Evolutionary conservation across 2,888 invertebrate genomes (phyloP).

Genomic region (Exocentrus adspersus): DNA sequence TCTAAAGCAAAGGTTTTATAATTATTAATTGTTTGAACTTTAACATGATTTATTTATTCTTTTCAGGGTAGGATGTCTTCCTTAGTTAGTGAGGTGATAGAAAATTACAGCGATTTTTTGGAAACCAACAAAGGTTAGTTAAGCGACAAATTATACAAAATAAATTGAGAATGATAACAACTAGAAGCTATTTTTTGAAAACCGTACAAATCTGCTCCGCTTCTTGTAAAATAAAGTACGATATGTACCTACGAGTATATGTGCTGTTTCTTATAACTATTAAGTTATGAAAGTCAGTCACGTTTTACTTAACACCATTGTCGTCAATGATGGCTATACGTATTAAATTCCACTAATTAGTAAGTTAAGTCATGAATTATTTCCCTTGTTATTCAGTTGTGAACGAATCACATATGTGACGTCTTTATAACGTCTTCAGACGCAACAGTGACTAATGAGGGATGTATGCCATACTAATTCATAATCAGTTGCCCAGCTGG

Average conservation of each 20-base stretch:
- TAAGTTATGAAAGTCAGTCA: not conserved
- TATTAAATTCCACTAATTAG: not conserved
- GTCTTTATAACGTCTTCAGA: too few species aligned
- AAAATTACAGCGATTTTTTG: conserved; percentile 67
- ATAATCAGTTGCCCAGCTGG: too few species aligned
- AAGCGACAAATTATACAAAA: too few species aligned
- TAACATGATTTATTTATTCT: conserved; percentile 2
- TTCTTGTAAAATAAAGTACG: not conserved
- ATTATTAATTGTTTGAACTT: too few species aligned
- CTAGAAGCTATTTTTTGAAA: too few species aligned
- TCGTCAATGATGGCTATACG: too few species aligned
- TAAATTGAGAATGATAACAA: too few species aligned
- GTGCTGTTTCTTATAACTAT: not conserved
- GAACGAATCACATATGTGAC: not conserved
- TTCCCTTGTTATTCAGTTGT: conserved; percentile 10
- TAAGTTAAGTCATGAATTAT: not conserved
- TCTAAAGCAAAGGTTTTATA: too few species aligned
- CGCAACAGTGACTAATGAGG: too few species aligned
- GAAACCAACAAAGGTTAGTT: conserved; percentile 64
- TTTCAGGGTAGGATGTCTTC: conserved; percentile 61
- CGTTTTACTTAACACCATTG: too few species aligned
- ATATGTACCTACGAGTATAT: not conserved
- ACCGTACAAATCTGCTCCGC: too few species aligned
- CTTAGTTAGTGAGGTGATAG: conserved; percentile 64
- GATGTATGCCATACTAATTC: too few species aligned